Base-by-base conservation (phyloP, 2,797 vertebrate species). In the Girardinus metallicus region DNA sequence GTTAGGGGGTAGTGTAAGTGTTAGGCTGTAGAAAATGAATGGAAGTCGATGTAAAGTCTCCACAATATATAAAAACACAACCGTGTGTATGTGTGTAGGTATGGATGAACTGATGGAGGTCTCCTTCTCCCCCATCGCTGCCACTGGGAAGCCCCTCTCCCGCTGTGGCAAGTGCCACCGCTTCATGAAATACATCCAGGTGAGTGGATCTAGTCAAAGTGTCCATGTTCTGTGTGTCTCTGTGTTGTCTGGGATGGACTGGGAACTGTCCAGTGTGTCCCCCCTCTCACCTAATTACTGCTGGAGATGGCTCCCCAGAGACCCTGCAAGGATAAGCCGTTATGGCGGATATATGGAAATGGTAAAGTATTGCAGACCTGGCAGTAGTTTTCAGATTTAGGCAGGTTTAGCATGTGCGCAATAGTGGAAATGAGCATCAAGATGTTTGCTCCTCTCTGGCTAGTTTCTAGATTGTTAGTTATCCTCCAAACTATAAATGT, bases 161-260 rank as follows among this genome's bases (percentile, higher is more conserved):
- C 98, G 98, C 86, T 99, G 98, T 51, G 98, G 98, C 2, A 99
- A 99, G 92, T 99, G 98, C 81, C 98, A 97, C 90, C 98, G 98
- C 80, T 99, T 99, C 93, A 99, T 99, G 98, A 99, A 99, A 89
- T 99, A 98, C 86, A 99, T 99, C 88, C 98, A 99, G 97, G 98
- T 99, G 82, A 93, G 93, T 39, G 76, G 47, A 55, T 49, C 16
- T 8, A 16, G 29, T 60, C 29, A 60, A 60, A 60, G 57, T 51
- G 49, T 51, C 49, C 7, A 51, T 21, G 18, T 6, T 51, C 47
- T 51, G 18, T 21, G 47, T 49, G 47, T 2, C 6, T 51, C 47
- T 21, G 47, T 51, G 47, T 21, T 51, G 18, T 51, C 47, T 51
- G 18, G 18, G 47, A 23, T 51, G 5, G 47, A 8, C 47, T 51